A percentile compares a stretch with the other conserved stretches of the same genome.
These are phyloP conservation scores for Accipiter virgatus DNA, from an alignment of 2,113 vertebrate genomes.

Conservation along the genomic window DNA sequence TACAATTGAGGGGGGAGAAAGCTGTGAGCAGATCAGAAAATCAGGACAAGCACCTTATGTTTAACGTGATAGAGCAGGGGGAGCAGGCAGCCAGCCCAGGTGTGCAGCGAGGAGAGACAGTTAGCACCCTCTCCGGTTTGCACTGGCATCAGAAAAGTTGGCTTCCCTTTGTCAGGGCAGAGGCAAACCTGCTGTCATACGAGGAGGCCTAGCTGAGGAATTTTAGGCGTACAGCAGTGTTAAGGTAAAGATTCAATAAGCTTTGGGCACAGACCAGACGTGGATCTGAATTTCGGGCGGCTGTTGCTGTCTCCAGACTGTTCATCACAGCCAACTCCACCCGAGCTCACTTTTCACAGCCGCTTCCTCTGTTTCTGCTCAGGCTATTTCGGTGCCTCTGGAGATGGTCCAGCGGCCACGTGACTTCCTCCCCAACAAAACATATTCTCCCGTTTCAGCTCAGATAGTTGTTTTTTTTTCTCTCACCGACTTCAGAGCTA, in stretches of 20 bases:
- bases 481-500: neutral
- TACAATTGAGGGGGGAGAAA: neutral
- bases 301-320: neutral
- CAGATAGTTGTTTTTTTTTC: neutral
- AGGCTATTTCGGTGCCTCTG: conserved; percentile 50
- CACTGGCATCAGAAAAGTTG: neutral
- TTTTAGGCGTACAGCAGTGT: neutral
- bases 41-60: neutral
- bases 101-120: neutral
- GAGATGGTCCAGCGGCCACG: neutral
- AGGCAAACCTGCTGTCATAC: neutral
- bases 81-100: accelerated
- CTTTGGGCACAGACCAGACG: neutral
- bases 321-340: conserved; percentile 33
- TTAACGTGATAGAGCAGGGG: neutral
- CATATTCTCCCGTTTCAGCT: conserved; percentile 22
- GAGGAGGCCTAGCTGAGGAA: neutral
- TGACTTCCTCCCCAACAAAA: conserved; percentile 57
- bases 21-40: neutral
- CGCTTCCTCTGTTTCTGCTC: conserved; percentile 55
- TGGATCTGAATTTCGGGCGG: neutral
- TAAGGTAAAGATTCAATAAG: neutral
- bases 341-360: conserved; percentile 51
- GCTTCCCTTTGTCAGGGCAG: neutral
- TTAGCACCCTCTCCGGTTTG: neutral